phyloP scores from a whole-genome alignment of 2,113 vertebrate genomes.

The Solea senegalensis region DNA sequence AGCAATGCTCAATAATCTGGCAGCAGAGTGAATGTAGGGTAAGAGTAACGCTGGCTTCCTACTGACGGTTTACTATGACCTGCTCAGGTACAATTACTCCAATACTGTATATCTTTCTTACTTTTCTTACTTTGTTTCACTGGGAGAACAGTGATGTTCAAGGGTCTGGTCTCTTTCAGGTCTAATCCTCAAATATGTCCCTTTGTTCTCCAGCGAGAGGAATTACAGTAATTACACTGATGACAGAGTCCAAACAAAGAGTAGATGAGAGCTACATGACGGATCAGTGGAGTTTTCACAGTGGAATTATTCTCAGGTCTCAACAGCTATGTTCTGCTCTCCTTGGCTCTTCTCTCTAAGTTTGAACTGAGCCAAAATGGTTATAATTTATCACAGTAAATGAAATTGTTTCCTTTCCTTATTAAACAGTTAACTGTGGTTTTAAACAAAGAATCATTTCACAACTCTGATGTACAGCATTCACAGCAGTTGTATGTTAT shows the following conservation, averaged over 20 bases:
- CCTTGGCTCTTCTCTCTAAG: too few species aligned
- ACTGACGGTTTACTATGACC: too few species aligned
- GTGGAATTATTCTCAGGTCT: background rate
- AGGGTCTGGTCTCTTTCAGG: slow-evolving; percentile 21
- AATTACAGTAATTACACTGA: slow-evolving; percentile 69
- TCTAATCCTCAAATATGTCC: slow-evolving; percentile 45
- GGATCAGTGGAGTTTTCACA: slow-evolving; percentile 23
- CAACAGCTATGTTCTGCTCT: background rate
- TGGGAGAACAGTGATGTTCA: background rate
- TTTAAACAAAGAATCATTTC: too few species aligned
- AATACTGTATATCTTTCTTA: background rate
- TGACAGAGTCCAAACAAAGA: slow-evolving; percentile 38
- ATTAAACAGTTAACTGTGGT: too few species aligned
- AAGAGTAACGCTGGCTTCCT: too few species aligned
- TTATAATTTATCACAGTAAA: too few species aligned
- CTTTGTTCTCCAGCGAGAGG: slow-evolving; percentile 64
- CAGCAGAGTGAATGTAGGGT: too few species aligned
- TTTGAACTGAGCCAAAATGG: too few species aligned
- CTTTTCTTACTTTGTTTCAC: background rate
- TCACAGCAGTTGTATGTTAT: too few species aligned
- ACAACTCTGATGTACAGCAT: too few species aligned
- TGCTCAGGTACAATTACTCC: background rate
- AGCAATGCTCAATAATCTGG: too few species aligned
- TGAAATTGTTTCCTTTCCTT: too few species aligned
- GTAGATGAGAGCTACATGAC: background rate